A percentile compares a stretch with the other conserved stretches of the same genome.
These are phyloP conservation scores for Atethmia centrago DNA, from an alignment of 2,888 invertebrate genomes.

Conservation along the genomic window DNA sequence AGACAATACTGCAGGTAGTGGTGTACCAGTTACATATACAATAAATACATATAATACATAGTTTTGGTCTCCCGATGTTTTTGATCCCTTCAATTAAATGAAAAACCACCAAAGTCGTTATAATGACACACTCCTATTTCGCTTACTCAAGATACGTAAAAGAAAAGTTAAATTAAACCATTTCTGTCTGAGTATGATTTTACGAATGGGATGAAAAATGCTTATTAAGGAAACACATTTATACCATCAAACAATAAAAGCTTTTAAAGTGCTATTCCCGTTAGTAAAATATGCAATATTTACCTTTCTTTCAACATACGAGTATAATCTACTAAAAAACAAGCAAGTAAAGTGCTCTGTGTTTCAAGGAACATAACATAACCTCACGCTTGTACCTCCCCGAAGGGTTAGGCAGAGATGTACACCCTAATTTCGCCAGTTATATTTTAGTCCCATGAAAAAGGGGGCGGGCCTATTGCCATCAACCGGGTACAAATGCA, in stretches of 20 bases:
- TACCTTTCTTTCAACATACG: conserved; percentile 4
- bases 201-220: not conserved
- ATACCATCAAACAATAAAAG: conserved; percentile 23
- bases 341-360: conserved; percentile 13
- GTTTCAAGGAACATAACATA: conserved; percentile 1
- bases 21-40: too few species aligned
- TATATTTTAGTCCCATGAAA: too few species aligned
- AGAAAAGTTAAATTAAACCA: not conserved
- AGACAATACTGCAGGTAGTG: too few species aligned
- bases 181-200: not conserved
- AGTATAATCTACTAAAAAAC: conserved; percentile 4
- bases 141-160: not conserved
- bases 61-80: not conserved
- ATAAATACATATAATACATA: too few species aligned
- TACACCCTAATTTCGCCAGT: too few species aligned
- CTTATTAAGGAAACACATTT: not conserved
- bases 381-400: too few species aligned
- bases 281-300: conserved; percentile 5
- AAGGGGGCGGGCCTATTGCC: too few species aligned
- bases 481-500: too few species aligned
- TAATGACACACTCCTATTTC: not conserved
- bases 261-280: conserved; percentile 10
- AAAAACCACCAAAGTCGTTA: not conserved
- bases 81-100: not conserved
- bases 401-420: too few species aligned